These are phyloP conservation scores for Augochlora pura DNA, from an alignment of 1,140 invertebrate species.

Conservation along the genomic window DNA sequence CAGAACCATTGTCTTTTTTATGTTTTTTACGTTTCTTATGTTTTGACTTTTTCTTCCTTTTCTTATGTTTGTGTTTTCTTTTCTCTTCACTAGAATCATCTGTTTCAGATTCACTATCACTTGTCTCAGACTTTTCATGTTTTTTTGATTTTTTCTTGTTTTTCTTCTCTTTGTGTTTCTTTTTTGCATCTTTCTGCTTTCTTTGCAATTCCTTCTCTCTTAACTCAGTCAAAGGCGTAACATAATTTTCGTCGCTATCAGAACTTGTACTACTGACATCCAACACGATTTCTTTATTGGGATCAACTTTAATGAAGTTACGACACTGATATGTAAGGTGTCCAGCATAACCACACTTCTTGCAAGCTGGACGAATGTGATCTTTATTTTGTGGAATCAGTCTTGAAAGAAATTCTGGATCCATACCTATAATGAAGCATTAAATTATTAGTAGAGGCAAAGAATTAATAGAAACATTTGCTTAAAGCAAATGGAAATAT, in stretches of 20 bases:
- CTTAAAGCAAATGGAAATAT: too few relatives aligned
- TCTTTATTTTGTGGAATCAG: conserved; percentile 85
- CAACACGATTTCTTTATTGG: conserved; percentile 92
- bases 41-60: conserved; percentile 73
- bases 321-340: conserved; percentile 98
- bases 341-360: conserved; percentile 96
- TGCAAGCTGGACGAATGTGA: conserved; percentile 89
- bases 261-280: conserved; percentile 96
- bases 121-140: conserved; percentile 60
- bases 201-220: conserved; percentile 87
- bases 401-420: conserved; percentile 78
- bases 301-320: conserved; percentile 96
- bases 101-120: conserved; percentile 63
- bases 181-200: conserved; percentile 82
- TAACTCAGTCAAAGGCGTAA: conserved; percentile 90
- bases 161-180: conserved; percentile 79
- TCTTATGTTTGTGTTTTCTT: conserved; percentile 71
- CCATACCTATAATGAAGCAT: conserved; percentile 66
- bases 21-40: conserved; percentile 75
- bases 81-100: conserved; percentile 60
- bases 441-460: too few relatives aligned
- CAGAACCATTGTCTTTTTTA: conserved; percentile 67
- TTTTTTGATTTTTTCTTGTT: conserved; percentile 77
- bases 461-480: too few relatives aligned
- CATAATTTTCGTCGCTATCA: conserved; percentile 90